Percentiles rank a stretch among this genome's conserved stretches.
Evolutionary conservation across 1,140 invertebrate genomes (phyloP).

Genomic region (Aphidius gifuensis): DNA sequence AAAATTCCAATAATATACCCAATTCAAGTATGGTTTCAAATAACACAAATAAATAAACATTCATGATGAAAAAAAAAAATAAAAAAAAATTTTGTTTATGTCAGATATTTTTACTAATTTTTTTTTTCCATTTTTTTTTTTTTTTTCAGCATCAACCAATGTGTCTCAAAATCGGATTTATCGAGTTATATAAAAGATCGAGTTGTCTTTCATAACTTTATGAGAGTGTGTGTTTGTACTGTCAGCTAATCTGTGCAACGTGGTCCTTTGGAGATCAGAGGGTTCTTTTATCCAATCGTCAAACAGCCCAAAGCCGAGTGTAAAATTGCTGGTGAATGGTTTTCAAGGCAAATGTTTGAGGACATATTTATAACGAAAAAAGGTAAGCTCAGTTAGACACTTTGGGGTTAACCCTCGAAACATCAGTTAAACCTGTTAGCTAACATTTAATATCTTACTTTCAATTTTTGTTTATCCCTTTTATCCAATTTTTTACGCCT

Average conservation of each 20-base stretch:
- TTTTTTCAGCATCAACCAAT: neutral
- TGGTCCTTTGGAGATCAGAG: too few species aligned
- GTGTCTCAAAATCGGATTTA: slow-evolving; percentile 20
- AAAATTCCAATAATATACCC: slow-evolving; percentile 25
- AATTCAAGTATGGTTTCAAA: slow-evolving; percentile 25
- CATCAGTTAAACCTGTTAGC: slow-evolving; percentile 3
- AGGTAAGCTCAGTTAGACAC: neutral
- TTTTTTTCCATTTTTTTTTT: slow-evolving; percentile 13
- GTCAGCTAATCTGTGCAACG: too few species aligned
- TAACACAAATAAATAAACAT: slow-evolving; percentile 19
- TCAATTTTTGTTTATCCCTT: neutral
- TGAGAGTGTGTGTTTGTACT: too few species aligned
- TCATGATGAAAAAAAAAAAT: neutral
- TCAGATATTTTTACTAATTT: slow-evolving; percentile 15
- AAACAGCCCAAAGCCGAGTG: neutral
- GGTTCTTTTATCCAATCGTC: neutral
- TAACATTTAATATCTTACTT: slow-evolving; percentile 6
- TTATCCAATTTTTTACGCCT: too few species aligned
- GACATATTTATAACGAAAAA: too few species aligned
- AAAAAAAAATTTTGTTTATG: neutral
- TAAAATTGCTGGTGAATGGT: too few species aligned
- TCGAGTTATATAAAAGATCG: neutral
- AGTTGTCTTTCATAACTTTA: too few species aligned
- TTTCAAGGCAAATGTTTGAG: too few species aligned
- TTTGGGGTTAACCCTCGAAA: slow-evolving; percentile 8